Base-by-base conservation (phyloP, 23 tunicate species). In the Ciona savignyi region DNA sequence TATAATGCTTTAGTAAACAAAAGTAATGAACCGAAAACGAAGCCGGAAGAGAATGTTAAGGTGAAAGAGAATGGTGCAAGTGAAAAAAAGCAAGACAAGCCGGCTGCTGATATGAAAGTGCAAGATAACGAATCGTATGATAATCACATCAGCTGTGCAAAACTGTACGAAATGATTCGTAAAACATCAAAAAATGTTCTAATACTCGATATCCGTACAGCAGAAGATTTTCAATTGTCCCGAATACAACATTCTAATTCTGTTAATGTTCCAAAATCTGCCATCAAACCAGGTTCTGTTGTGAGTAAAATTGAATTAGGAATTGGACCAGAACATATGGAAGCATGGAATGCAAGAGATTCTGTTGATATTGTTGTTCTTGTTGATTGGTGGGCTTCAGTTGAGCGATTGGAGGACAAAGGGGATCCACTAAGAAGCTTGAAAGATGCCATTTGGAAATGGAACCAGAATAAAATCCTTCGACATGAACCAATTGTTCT, bases 391-490 rank as follows among this genome's bases (percentile, higher is more conserved):
- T 51, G 28, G 60, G 74, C 84, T 25, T 67, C 33, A 23, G n/a
- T 61, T 0, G 64, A 79, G 33, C 61, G 84, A 25, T 32, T 83
- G 70, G 75, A 83, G n/a, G 81, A 75, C 49, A 42, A 33, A 70
- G 42, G 76, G 26, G 75, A 90, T 70, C 89, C 97, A 9, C 56
- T 90, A 0, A 68, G 97, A 21, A 83, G 97, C 65, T 51, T 90
- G 0, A 82, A 82, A 74, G 97, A 90, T 70, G 80, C 89, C 0
- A 67, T 90, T 3, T 74, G 25, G 31, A 90, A 90, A 48, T 90
- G 97, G 97, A 88, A 90, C 27, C 97, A 78, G 30, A 27, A 62
- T 26, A 90, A 83, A 32, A 72, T 70, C 51, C 74, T 90, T 64
- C 60, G 32, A 27, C 75, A 71, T 9, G 70, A 73, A 31, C 97